Base-by-base conservation (phyloP, 2,888 invertebrate genomes). In the Phorcus lineatus region DNA sequence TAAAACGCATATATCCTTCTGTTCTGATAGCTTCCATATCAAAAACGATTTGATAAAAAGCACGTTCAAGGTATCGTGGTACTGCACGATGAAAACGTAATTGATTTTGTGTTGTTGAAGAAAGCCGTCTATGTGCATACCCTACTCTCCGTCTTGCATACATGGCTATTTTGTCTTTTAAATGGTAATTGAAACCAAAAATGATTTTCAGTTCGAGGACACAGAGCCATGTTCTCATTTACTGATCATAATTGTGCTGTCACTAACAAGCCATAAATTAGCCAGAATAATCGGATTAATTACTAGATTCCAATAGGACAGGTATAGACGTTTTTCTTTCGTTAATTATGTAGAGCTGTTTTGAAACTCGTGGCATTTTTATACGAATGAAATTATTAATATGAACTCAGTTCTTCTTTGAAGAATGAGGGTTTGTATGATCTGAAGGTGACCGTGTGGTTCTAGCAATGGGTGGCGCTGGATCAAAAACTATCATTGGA, bases 271-370 rank as follows among this genome's bases (percentile, higher is more conserved):
- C 70, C 17, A 70, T 70, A 70, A 31, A 70, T 70, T 70, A 70
- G 28, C 9, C n/a, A n/a, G 70, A 70, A 70, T 70, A 70, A 70
- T 70, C 70, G 70, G 70, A 70, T 70, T 70, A 70, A 70, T 70
- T 70, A 70, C 28, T 70, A 36, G 40, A 70, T 47, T 47, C 47
- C 47, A 11, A 13, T 9, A 47, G 47, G 47, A 47, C 47, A 47
- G 47, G 47, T 47, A 47, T 47, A 11, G 7, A 36, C 47, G 13
- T 11, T 47, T 6, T 47, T 47, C 13, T 47, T 47, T 47, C 47
- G 47, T 47, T 47, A 47, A 47, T 47, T 47, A 47, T 47, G 13
- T 13, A 13, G 47, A 47, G 47, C 47, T 47, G 47, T 47, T 47
- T 47, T 47, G 47, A 47, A 13, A 47, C 47, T 47, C 47, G 1